phyloP scores from a whole-genome alignment of 2,888 invertebrate genomes.

The Crematogaster levior region DNA sequence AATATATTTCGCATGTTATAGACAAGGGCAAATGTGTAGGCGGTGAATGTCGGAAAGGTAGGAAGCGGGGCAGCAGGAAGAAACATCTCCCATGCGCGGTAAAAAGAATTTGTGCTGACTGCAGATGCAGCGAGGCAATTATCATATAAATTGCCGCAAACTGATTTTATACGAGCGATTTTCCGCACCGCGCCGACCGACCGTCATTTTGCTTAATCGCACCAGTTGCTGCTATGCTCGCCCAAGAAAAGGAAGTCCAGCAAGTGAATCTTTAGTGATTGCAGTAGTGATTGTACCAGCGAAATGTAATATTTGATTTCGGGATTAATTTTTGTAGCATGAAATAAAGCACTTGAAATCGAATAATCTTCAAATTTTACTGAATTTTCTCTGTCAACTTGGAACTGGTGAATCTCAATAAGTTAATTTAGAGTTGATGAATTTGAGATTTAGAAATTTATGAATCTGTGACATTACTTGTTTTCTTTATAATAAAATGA shows the following conservation, averaged over 20 bases:
- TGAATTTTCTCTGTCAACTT: neutral
- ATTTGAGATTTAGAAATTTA: neutral
- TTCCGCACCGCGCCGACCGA: constrained; percentile 10
- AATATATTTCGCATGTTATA: constrained; percentile 32
- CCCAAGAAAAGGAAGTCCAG: neutral
- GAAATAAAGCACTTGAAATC: neutral
- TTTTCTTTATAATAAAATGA: neutral
- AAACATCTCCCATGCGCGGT: constrained; percentile 32
- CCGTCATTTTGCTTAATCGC: constrained; percentile 40
- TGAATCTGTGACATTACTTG: neutral
- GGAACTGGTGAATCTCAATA: neutral
- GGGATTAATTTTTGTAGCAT: neutral
- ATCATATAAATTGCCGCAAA: constrained; percentile 82
- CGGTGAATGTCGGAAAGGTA: neutral
- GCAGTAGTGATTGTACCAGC: too few relatives aligned
- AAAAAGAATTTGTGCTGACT: constrained; percentile 53
- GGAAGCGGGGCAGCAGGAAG: constrained; percentile 9
- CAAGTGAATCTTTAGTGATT: neutral
- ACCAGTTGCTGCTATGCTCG: neutral
- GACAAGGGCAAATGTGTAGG: neutral
- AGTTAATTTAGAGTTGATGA: neutral
- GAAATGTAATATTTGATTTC: neutral
- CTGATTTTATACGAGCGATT: constrained; percentile 67
- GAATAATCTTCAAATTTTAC: neutral
- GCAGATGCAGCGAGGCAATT: constrained; percentile 74